Conservation (phyloP, 2,797 vertebrate species). For the Craterocephalus amniculus region DNA sequence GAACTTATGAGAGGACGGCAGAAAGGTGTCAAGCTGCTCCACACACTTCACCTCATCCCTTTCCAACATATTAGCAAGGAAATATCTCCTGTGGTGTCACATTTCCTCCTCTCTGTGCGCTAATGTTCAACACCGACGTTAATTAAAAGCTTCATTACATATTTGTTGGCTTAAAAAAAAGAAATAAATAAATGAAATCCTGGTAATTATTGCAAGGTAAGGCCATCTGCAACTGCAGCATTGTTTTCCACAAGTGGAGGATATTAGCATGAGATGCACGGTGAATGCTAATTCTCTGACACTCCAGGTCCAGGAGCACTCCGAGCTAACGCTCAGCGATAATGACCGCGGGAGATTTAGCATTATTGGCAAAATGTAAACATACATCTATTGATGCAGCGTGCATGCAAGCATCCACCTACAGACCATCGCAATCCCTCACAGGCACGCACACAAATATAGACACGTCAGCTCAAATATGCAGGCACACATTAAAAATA, state of each 20-base stretch:
- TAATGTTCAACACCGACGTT: slow-evolving; percentile 41
- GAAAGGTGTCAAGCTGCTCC: no score
- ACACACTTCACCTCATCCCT: no score
- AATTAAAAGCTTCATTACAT: slow-evolving; percentile 68
- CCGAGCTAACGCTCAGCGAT: slow-evolving; percentile 57
- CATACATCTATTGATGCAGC: slow-evolving; percentile 71
- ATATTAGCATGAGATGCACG: slow-evolving; percentile 69
- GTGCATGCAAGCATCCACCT: slow-evolving; percentile 48
- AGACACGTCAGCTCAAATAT: slow-evolving; percentile 54
- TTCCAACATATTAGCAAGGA: slow-evolving; percentile 34
- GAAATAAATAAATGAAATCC: slow-evolving; percentile 8
- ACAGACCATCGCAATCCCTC: slow-evolving; percentile 42
- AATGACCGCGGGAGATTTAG: slow-evolving; percentile 77
- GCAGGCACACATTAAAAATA: slow-evolving; percentile 53
- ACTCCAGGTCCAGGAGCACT: slow-evolving; percentile 56
- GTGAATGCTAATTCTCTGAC: slow-evolving; percentile 70
- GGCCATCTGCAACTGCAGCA: slow-evolving; percentile 54
- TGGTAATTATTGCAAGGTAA: slow-evolving; percentile 61
- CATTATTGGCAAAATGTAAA: slow-evolving; percentile 84
- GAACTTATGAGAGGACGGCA: neutral
- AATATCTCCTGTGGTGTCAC: slow-evolving; percentile 29
- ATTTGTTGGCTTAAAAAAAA: slow-evolving; percentile 33
- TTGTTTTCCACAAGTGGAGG: slow-evolving; percentile 69
- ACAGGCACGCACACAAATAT: slow-evolving; percentile 36
- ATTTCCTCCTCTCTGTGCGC: slow-evolving; percentile 22